Evolutionary conservation across 2,797 vertebrate species (phyloP).

Genomic region (Avahi laniger): DNA sequence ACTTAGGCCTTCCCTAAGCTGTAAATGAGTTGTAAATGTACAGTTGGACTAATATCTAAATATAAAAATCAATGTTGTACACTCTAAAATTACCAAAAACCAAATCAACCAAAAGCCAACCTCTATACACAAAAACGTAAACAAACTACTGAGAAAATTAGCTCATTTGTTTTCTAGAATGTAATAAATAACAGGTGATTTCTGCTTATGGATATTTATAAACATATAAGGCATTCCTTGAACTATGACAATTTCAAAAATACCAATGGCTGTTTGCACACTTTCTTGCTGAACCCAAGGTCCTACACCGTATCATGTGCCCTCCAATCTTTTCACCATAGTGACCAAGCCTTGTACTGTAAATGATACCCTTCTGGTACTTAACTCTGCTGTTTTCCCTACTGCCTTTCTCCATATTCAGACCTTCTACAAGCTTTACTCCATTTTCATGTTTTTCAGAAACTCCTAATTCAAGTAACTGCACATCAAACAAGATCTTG

Average conservation of each 20-base stretch:
- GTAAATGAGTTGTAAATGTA: not conserved
- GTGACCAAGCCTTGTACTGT: not conserved
- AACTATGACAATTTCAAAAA: conserved; percentile 31
- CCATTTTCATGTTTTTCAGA: conserved; percentile 8
- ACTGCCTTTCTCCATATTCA: not conserved
- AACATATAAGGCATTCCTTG: not conserved
- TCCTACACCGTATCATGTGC: not conserved
- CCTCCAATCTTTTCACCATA: not conserved
- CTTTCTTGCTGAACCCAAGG: not conserved
- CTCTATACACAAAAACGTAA: not conserved
- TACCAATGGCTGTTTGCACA: not conserved
- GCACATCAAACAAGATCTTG: not conserved
- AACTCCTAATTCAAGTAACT: conserved; percentile 9
- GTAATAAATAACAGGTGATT: not conserved
- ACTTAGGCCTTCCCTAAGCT: not conserved
- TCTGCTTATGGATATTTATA: not conserved
- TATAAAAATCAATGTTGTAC: not conserved
- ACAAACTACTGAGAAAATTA: conserved; percentile 28
- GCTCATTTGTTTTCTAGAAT: not conserved
- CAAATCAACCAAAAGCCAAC: not conserved
- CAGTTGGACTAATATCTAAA: not conserved
- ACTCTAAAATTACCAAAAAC: conserved; percentile 32
- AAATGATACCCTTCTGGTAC: not conserved
- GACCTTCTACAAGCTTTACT: not conserved
- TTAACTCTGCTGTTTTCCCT: not conserved